Evolutionary conservation across 2,888 invertebrate genomes (phyloP), one percentile per base, ranked within the genome.

Genomic region (Agriopis leucophaearia): DNA sequence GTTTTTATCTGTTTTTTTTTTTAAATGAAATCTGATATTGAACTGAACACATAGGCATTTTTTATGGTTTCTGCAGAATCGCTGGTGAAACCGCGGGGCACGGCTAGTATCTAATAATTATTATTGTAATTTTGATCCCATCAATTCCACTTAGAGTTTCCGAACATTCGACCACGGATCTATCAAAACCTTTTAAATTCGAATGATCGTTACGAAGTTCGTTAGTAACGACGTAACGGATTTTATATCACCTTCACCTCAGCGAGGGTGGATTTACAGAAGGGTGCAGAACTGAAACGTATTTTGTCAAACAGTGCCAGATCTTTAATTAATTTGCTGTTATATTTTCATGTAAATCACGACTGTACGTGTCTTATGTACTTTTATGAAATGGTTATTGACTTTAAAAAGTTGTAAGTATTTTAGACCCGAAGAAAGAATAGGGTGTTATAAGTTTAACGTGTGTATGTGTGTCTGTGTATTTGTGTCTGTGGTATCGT

Each of bases 201-300:
- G 12, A 51, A 38, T 18, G 57, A 36, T 67, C 57, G 45, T 62
- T 57, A 62, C 15, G n/a, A 58, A 62, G 57, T 67, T 62, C 45
- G 62, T 67, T 67, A 62, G 56, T 48, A 62, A 67, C 58, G 52
- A 54, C 58, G 51, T 62, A 58, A 63, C 52, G 58, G 63, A 59
- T 63, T 67, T 63, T 54, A 58, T 67, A 63, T 63, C 63, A 67
- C 47, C 47, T 55, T 48, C 45, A 57, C 36, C 62, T 58, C 16
- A 16, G 48, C 10, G 38, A 54, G 15, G 58, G 57, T 10, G 40
- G 63, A 35, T 52, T 52, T 54, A 27, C 35, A 36, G 51, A 57
- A 62, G 45, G 38, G 45, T 36, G 18, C 2, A 16, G 56, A 42
- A n/a, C 6, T 12, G 18, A 18, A 45, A n/a, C 16, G 18, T 48